phyloP scores from a whole-genome alignment of 2,888 invertebrate genomes.

The Papilio gigon region DNA sequence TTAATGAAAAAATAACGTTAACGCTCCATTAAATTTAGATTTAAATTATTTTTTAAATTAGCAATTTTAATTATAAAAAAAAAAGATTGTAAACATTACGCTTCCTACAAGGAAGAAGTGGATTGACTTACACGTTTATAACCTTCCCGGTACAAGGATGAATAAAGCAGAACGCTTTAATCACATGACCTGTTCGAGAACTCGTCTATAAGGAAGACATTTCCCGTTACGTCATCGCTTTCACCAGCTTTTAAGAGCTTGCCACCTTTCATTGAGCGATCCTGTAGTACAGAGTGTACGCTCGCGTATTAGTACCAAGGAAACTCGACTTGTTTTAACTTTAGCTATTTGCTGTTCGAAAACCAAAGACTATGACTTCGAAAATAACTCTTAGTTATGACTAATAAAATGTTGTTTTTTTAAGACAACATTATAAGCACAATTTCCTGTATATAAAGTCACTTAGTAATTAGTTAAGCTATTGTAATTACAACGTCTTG shows the following conservation, averaged over 20 bases:
- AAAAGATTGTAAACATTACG: background rate
- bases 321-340: background rate
- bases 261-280: slow-evolving; percentile 63
- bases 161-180: slow-evolving; percentile 34
- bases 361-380: background rate
- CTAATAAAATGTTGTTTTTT: background rate
- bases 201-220: slow-evolving; percentile 52
- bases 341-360: background rate
- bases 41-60: background rate
- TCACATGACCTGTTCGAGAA: slow-evolving; percentile 44
- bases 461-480: too few species aligned
- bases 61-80: background rate
- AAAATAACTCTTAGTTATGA: background rate
- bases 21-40: background rate
- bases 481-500: too few species aligned
- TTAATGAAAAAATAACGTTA: background rate
- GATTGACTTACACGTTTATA: background rate
- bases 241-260: slow-evolving; percentile 53
- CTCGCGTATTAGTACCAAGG: background rate
- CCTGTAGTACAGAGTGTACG: slow-evolving; percentile 66
- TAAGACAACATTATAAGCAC: slow-evolving; percentile 42
- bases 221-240: slow-evolving; percentile 59
- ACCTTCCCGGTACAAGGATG: slow-evolving; percentile 5
- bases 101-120: slow-evolving; percentile 11
- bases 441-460: too few species aligned